Evolutionary conservation across 2,888 invertebrate genomes (phyloP), one percentile per base, ranked within the genome.

Genomic region (Zaprionus bogoriensis): DNA sequence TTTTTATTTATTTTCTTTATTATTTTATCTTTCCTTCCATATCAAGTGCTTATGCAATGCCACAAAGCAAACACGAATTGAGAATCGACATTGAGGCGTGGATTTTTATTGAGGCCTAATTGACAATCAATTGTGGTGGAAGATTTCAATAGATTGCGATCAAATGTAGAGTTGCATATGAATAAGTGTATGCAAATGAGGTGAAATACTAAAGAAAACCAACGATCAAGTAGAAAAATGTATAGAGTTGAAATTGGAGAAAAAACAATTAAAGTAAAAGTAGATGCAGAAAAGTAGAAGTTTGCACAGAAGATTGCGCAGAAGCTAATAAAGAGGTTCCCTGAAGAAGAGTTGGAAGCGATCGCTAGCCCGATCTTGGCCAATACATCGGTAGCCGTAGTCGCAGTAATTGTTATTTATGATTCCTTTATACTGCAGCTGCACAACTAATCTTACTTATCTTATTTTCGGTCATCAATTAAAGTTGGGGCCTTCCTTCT

Each of bases 61-160:
- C 25, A 47, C 3, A 27, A 45, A 28, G 45, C n/a, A 27, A 25
- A 22, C 41, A 44, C 32, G 48, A 52, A 19, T 50, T 10, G 39
- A 66, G 69, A 60, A 36, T 32, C 32, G 42, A 12, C 32, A 60
- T 61, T 38, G 61, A 67, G 68, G 45, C 66, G 52, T 52, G 60
- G 42, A 54, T 60, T 48, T 67, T 67, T 62, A 77, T 78, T 67
- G 74, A 70, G 77, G 57, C 77, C 65, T 73, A 78, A 84, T 80
- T 83, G 81, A 60, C 66, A 70, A 65, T 67, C 74, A 67, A 77
- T 77, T 67, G 73, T 48, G 48, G 60, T 22, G 44, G 52, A n/a
- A n/a, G n/a, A n/a, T n/a, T n/a, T n/a, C n/a, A n/a, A n/a, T n/a
- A n/a, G n/a, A n/a, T n/a, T 46, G 47, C 42, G 64, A 45, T 53